Base-by-base conservation (phyloP, 2,888 invertebrate genomes). In the Nectonema munidae region DNA sequence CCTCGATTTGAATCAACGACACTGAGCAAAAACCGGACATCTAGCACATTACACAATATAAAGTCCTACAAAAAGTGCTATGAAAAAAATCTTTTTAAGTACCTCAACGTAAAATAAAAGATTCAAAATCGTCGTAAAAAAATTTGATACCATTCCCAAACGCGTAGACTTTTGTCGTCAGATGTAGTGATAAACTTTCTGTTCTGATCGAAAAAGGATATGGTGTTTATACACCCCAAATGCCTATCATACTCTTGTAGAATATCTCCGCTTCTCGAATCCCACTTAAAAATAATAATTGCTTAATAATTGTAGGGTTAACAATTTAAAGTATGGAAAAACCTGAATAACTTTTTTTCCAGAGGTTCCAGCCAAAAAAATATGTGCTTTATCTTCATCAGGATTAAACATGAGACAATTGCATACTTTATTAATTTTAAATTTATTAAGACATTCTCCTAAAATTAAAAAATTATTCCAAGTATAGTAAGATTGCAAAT, bases 291-390 rank as follows among this genome's bases (percentile, higher is more conserved):
- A 42, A 45, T 40, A 42, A 41, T 38, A 36, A 3, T 3, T n/a
- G n/a, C n/a, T n/a, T n/a, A n/a, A n/a, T n/a, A n/a, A n/a, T n/a
- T n/a, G n/a, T n/a, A n/a, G n/a, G n/a, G n/a, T n/a, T n/a, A n/a
- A n/a, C n/a, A n/a, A n/a, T n/a, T n/a, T n/a, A n/a, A n/a, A n/a
- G n/a, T n/a, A n/a, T n/a, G n/a, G n/a, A n/a, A n/a, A n/a, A n/a
- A 79, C 77, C 54, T 86, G 95, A 49, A 99, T 74, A 46, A 99
- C 95, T 61, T 95, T 99, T 57, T 99, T 99, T 52, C 95, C 89
- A 1, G 83, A 79, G 2, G 86, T 89, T 40, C 95, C 95, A 36
- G 83, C 79, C 2, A 99, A 79, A 60, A 99, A 89, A 17, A 95
- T 63, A 56, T 89, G 72, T 49, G 89, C 89, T 48, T 89, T 89